phyloP scores from a whole-genome alignment of 2,888 invertebrate species.

The Willowsia nigromaculata region DNA sequence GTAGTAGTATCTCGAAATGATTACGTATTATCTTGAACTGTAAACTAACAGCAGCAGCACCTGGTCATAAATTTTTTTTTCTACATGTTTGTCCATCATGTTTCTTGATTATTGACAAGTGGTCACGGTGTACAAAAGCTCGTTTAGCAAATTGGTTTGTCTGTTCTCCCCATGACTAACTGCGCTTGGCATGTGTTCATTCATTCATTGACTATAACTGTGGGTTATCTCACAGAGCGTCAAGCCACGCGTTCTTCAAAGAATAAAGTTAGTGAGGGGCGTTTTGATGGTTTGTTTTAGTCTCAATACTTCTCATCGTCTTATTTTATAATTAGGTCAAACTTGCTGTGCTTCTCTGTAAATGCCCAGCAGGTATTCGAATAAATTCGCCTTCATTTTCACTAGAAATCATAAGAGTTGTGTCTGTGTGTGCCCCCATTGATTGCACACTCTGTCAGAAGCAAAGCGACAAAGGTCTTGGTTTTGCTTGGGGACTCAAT shows the following conservation, averaged over 20 bases:
- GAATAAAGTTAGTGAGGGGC: conserved; percentile 56
- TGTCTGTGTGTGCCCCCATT: too few relatives aligned
- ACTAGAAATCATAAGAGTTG: too few relatives aligned
- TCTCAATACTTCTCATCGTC: conserved; percentile 10
- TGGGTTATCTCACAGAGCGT: not conserved
- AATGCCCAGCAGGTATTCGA: conserved; percentile 61
- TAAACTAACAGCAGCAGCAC: conserved; percentile 4
- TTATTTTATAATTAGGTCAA: conserved; percentile 63
- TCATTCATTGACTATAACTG: not conserved
- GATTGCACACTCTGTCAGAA: too few relatives aligned
- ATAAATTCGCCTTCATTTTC: conserved; percentile 5
- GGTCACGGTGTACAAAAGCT: conserved; percentile 67
- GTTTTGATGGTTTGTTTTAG: conserved; percentile 54
- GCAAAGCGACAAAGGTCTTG: not conserved
- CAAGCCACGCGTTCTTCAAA: not conserved
- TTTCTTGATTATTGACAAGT: conserved; percentile 73
- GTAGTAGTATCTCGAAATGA: not conserved
- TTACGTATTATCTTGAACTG: not conserved
- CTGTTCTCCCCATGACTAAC: conserved; percentile 62
- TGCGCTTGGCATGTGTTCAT: conserved; percentile 65
- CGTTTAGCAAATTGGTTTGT: conserved; percentile 72
- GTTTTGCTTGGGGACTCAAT: not conserved
- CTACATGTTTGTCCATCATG: conserved; percentile 69
- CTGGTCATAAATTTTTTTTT: conserved; percentile 66
- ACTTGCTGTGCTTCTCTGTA: conserved; percentile 38